A percentile compares a stretch with the other conserved stretches of the same genome.
phyloP scores from a whole-genome alignment of 2,888 invertebrate species.

The Parascotia fuliginaria region DNA sequence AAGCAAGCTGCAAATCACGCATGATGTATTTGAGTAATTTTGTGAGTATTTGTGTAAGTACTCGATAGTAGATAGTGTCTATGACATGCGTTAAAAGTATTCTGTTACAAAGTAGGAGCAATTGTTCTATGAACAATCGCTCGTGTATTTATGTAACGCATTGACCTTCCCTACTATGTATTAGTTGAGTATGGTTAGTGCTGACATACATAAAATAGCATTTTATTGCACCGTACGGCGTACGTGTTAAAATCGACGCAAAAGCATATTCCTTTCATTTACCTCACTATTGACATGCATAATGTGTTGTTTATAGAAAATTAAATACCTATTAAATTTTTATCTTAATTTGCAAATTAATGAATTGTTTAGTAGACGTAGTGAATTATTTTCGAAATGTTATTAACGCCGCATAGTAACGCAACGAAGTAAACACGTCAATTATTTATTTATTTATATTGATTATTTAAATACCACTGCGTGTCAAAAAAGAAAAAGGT shows the following conservation, averaged over 20 bases:
- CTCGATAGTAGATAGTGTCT: no score
- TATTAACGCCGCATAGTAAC: slow-evolving; percentile 6
- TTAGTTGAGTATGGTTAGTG: slow-evolving; percentile 64
- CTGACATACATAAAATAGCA: slow-evolving; percentile 39
- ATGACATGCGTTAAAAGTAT: slow-evolving; percentile 30
- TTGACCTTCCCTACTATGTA: slow-evolving; percentile 41
- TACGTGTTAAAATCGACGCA: slow-evolving; percentile 19
- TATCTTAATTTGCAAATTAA: slow-evolving; percentile 21
- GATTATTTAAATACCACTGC: no score
- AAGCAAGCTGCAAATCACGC: no score
- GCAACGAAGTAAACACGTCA: no score
- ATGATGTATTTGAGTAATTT: no score
- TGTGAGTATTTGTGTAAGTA: slow-evolving; percentile 6
- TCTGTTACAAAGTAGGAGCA: slow-evolving; percentile 28
- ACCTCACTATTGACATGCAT: slow-evolving; percentile 18
- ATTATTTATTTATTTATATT: no score
- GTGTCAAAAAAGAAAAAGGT: no score
- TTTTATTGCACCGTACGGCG: slow-evolving; percentile 34
- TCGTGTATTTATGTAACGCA: slow-evolving; percentile 31
- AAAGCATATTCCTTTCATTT: no score
- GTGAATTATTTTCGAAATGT: slow-evolving; percentile 24
- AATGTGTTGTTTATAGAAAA: slow-evolving; percentile 13
- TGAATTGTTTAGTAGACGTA: slow-evolving; percentile 14
- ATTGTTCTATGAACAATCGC: slow-evolving; percentile 34
- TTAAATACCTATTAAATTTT: slow-evolving; percentile 15